Conservation (phyloP, 1,140 invertebrate species). For the Elysia chlorotica region DNA sequence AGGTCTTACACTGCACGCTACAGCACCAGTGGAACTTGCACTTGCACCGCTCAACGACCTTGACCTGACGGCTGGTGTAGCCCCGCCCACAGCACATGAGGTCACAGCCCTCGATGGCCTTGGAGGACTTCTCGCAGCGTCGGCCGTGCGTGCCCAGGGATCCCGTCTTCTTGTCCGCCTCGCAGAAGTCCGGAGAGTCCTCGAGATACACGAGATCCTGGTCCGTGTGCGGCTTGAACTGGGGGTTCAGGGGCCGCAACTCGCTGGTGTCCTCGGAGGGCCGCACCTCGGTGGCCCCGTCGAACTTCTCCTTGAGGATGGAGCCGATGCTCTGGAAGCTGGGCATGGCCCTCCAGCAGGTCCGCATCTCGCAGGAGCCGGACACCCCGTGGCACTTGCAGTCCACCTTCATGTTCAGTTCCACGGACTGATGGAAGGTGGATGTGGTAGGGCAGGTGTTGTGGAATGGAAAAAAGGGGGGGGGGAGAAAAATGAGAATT, state of each 20-base stretch:
- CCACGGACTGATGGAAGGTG: constrained; percentile 58
- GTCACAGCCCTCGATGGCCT: constrained; percentile 64
- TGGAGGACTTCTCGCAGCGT: constrained; percentile 63
- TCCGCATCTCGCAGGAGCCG: constrained; percentile 92
- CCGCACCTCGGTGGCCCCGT: constrained; percentile 76
- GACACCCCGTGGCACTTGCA: constrained; percentile 98
- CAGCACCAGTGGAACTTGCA: constrained; percentile 67
- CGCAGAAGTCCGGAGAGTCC: constrained; percentile 93
- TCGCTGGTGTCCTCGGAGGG: constrained; percentile 37
- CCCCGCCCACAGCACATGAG: constrained; percentile 67
- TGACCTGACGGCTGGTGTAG: constrained; percentile 65
- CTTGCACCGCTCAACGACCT: constrained; percentile 72
- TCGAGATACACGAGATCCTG: constrained; percentile 88
- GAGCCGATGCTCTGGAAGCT: constrained; percentile 83
- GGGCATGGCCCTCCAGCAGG: constrained; percentile 91
- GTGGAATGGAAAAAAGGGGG: too few relatives aligned
- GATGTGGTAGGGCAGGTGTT: too few relatives aligned
- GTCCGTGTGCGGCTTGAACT: constrained; percentile 57
- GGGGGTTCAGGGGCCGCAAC: constrained; percentile 53
- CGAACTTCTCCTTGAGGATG: constrained; percentile 81
- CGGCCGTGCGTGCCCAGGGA: constrained; percentile 60
- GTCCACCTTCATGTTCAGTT: constrained; percentile 55
- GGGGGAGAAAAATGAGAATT: too few relatives aligned
- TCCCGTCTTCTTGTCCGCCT: constrained; percentile 70
- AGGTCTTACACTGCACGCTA: constrained; percentile 64